Evolutionary conservation across 1,140 invertebrate genomes (phyloP).

Genomic region (Drosophila willistoni): DNA sequence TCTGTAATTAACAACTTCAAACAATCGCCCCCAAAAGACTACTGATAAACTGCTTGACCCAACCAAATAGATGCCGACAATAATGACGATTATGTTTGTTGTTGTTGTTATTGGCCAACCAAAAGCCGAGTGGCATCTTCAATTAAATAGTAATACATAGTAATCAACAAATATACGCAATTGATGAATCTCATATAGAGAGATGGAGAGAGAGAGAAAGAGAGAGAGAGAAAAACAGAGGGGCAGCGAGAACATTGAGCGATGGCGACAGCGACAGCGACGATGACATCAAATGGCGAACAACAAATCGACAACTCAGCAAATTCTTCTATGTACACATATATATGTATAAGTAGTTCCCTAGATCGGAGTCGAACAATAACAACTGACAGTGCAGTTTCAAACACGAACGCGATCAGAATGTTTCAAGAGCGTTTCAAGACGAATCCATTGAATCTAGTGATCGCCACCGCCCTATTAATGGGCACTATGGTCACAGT

Average conservation of each 20-base stretch:
- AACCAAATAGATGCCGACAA: constrained; percentile 29
- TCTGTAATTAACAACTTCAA: constrained; percentile 29
- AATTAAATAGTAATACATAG: constrained; percentile 77
- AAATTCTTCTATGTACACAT: not conserved
- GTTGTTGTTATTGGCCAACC: not conserved
- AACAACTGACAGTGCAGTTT: constrained; percentile 53
- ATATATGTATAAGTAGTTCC: not conserved
- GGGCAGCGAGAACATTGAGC: not conserved
- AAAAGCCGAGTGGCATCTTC: constrained; percentile 41
- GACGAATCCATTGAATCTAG: constrained; percentile 7
- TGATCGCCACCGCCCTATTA: constrained; percentile 41
- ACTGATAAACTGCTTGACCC: constrained; percentile 68
- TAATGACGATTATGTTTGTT: not conserved
- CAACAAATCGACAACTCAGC: constrained; percentile 16
- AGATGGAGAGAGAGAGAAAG: not conserved
- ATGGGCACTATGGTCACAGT: constrained; percentile 36
- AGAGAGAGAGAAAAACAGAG: not conserved
- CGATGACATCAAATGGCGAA: not conserved
- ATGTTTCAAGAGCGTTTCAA: constrained; percentile 45
- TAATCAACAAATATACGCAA: constrained; percentile 60
- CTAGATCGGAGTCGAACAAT: constrained; percentile 19
- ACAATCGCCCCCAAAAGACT: constrained; percentile 24
- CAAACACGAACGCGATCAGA: constrained; percentile 55
- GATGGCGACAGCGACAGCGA: not conserved
- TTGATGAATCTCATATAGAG: constrained; percentile 49